Base-by-base conservation (phyloP, 1,140 invertebrate species). In the Orius laevigatus region DNA sequence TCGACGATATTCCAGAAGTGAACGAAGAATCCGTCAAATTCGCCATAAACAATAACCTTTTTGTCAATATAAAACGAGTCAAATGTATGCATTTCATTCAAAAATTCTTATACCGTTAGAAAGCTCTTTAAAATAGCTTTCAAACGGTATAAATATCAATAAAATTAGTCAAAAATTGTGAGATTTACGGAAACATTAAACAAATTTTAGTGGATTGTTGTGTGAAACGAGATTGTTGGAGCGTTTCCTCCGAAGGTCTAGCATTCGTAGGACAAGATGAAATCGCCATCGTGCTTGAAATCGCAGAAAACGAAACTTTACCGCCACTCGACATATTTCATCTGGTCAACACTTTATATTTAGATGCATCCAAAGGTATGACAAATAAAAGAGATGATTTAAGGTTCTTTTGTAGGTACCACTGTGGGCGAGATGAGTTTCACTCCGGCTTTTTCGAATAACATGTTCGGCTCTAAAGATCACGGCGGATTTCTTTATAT, bases 401-500 rank as follows among this genome's bases (percentile, higher is more conserved):
- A 11, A 40, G 11, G 12, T 40, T 47, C 53, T 44, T 54, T 59
- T 68, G 20, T 57, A 83, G 81, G 81, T 40, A 73, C 72, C 12
- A 74, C 76, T 5, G 73, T 85, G 20, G 74, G 73, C 19, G 79
- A 89, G 58, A 66, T 87, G 58, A 78, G 78, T n/a, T 70, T 74
- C 59, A 81, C 71, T 51, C 72, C 71, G 57, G 75, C 71, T 45
- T 69, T 72, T 31, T 70, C 63, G 34, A 64, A 65, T 36, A 72
- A 74, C 57, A 75, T 90, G 54, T 66, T 90, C 36, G 81, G 75
- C 39, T 83, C 79, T n/a, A 73, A 76, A 33, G 82, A 90, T 50
- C 82, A 88, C 58, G 79, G 79, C 32, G 87, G 86, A 19, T 88
- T 91, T 63, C 67, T 91, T 1, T 91, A 81, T 56, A 78, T 91